Evolutionary conservation across 1,140 invertebrate genomes (phyloP), one percentile per base, ranked within the genome.

Genomic region (Tribolium madens): DNA sequence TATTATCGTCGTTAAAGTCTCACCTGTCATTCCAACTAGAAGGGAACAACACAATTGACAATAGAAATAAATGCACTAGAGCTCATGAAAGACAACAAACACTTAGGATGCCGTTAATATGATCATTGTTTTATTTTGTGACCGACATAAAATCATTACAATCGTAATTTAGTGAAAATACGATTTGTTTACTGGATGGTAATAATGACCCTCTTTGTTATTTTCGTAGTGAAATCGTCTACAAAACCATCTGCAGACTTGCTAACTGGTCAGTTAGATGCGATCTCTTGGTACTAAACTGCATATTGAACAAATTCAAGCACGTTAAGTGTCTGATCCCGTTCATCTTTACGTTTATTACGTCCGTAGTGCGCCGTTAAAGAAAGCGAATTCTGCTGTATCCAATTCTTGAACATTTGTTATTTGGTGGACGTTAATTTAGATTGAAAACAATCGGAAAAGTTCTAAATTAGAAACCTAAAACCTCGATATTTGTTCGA

Each of bases 401-500:
- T 42, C 36, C 36, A 42, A 42, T 42, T 42, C 9, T 26, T 26
- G 21, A 5, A 26, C 21, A 26, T 26, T 26, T 26, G 9, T 42
- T 42, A 42, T 42, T 42, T 42, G 36, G 36, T n/a, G 21, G 57
- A 64, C 57, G 57, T 64, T 64, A 64, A 64, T 64, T 64, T 64
- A 33, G 26, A 64, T 33, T 13, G 57, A 64, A 64, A 33, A 64
- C 57, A 33, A 64, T 60, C 53, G 17, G 26, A 21, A 64, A 64
- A 64, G 5, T 64, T 64, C 57, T 64, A 64, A 64, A 64, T 64
- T 64, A 64, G 57, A 64, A 64, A 64, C 57, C 57, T 64, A 64
- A 64, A 64, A 64, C 57, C 57, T 64, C 57, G 26, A 31, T 60
- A 60, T 26, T 60, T 60, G 53, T 60, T 60, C 53, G 53, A 60